Conservation (phyloP, 1,140 invertebrate species). For the Medauroidea extradentata region DNA sequence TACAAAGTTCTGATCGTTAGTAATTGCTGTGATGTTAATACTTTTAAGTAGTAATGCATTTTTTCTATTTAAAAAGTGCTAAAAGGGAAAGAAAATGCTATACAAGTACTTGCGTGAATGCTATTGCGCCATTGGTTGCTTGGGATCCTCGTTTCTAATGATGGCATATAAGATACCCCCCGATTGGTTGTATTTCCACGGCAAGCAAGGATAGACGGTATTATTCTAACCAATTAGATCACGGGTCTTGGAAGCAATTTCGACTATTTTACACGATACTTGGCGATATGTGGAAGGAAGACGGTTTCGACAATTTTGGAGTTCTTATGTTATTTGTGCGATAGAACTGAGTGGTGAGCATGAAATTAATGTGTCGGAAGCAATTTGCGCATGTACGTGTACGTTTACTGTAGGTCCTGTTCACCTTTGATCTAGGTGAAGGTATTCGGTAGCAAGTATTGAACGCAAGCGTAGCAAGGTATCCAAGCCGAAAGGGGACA, state of each 20-base stretch:
- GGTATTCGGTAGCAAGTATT: slow-evolving; percentile 26
- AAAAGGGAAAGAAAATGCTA: slow-evolving; percentile 11
- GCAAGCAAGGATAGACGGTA: slow-evolving; percentile 36
- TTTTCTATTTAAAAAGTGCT: not conserved
- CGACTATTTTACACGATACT: slow-evolving; percentile 35
- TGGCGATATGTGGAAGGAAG: slow-evolving; percentile 33
- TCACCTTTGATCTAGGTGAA: not conserved
- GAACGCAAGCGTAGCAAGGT: slow-evolving; percentile 28
- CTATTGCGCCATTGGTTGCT: slow-evolving; percentile 51
- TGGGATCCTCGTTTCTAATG: slow-evolving; percentile 51
- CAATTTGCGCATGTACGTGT: not conserved
- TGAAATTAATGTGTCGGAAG: not conserved
- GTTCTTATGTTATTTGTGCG: slow-evolving; percentile 27
- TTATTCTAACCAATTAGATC: slow-evolving; percentile 48
- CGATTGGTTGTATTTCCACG: slow-evolving; percentile 55
- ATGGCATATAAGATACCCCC: slow-evolving; percentile 54
- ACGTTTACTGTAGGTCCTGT: not conserved
- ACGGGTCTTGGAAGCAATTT: slow-evolving; percentile 32
- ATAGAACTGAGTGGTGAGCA: slow-evolving; percentile 11
- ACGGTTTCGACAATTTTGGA: slow-evolving; percentile 36
- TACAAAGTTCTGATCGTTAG: not conserved
- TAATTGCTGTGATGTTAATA: not conserved
- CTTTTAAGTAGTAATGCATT: not conserved
- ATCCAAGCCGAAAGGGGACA: slow-evolving; percentile 41
- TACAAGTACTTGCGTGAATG: slow-evolving; percentile 29